Percentiles rank a stretch among this genome's conserved stretches.
Conservation (phyloP, 2,888 invertebrate genomes). For the Dryomyza anilis region DNA sequence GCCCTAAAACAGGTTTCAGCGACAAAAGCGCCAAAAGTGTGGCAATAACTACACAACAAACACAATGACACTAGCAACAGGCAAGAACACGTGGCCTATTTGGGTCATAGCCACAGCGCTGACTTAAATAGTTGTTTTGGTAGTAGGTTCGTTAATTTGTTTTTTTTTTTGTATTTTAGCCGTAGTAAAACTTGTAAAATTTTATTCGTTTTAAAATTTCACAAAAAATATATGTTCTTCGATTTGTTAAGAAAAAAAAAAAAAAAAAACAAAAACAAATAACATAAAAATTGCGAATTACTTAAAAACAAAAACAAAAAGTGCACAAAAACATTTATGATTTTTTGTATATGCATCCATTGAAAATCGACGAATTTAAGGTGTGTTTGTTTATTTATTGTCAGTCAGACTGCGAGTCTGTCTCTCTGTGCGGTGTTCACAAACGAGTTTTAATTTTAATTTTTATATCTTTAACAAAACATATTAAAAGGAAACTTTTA, state of each 20-base stretch:
- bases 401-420: not conserved
- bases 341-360: not conserved
- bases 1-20: constrained; percentile 46
- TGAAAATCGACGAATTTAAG: constrained; percentile 18
- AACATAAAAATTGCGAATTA: not conserved
- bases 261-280: not conserved
- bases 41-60: not conserved
- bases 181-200: no score
- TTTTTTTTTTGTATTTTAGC: no score
- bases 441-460: not conserved
- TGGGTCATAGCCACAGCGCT: not conserved
- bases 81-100: not conserved
- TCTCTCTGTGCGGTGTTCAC: no score
- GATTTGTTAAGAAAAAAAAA: not conserved
- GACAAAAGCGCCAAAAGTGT: constrained; percentile 1
- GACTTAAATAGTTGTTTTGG: no score
- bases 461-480: not conserved
- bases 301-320: not conserved
- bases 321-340: not conserved
- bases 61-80: not conserved
- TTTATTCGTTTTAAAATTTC: not conserved
- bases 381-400: constrained; percentile 27
- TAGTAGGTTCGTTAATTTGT: no score
- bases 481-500: constrained; percentile 11
- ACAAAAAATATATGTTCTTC: not conserved